Percentiles rank a stretch among this genome's conserved stretches.
These are phyloP conservation scores for Hippolais icterina DNA, from an alignment of 2,113 vertebrate genomes.

Conservation along the genomic window DNA sequence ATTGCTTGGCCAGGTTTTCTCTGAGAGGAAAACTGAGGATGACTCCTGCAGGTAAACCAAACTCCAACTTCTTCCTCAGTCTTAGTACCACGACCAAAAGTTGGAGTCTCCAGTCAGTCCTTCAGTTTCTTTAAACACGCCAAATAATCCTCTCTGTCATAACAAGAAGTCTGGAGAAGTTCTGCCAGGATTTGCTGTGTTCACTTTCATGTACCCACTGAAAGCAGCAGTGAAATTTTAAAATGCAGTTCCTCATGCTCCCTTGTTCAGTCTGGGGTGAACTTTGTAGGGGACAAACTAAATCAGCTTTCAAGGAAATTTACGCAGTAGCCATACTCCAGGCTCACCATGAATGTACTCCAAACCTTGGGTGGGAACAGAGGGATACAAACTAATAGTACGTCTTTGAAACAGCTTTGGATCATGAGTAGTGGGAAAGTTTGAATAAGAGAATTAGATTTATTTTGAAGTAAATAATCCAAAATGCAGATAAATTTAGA, in stretches of 20 bases:
- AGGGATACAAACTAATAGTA: neutral
- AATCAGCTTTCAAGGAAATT: neutral
- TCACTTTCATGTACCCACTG: neutral
- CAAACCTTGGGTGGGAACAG: neutral
- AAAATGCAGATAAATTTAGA: neutral
- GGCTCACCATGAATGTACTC: neutral
- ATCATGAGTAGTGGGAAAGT: neutral
- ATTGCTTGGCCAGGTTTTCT: neutral
- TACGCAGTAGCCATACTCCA: neutral
- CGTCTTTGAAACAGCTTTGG: neutral
- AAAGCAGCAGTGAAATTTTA: neutral
- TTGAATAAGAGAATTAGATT: neutral
- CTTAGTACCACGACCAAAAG: neutral
- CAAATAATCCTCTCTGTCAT: neutral
- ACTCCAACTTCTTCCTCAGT: neutral
- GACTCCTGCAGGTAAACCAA: neutral
- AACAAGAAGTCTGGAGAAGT: neutral
- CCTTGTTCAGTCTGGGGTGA: neutral
- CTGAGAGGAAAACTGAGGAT: neutral
- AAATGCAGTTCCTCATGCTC: neutral
- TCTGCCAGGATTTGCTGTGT: neutral
- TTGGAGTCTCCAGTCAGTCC: rapidly evolving
- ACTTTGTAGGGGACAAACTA: neutral
- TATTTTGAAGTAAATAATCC: neutral
- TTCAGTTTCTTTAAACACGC: neutral